Evolutionary conservation across 2,797 vertebrate genomes (phyloP), one percentile per base, ranked within the genome.

Genomic region (Rhinatrema bivittatum): DNA sequence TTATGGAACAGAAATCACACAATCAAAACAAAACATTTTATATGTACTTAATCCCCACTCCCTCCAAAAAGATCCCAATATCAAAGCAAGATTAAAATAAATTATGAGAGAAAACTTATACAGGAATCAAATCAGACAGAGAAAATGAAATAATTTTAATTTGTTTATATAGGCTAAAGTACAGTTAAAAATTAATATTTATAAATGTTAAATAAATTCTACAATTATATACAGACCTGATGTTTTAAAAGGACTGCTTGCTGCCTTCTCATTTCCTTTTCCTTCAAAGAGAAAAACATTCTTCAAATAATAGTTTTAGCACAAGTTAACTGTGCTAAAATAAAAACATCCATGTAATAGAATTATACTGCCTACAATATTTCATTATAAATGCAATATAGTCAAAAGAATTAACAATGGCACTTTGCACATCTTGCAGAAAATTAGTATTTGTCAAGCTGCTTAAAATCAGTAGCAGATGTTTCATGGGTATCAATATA

Each of bases 1-100:
- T 94, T 89, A 89, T 91, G 88, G 88, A 83, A 89, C 72, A 89
- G 82, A 92, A 97, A 91, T 92, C 76, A 89, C 83, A 90, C 76
- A 82, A 80, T 87, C 74, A 87, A 71, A 76, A 50, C 33, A 86
- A 84, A 81, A 80, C 74, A 81, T 69, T 76, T 81, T 59, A 75
- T 70, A 71, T 82, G 65, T 55, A 46, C 29, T 15, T 40, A 55
- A 50, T 55, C 70, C 80, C 76, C 64, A 70, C n/a, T n/a, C n/a
- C n/a, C n/a, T n/a, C n/a, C n/a, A n/a, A n/a, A 68, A 73, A 80
- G 73, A 76, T 51, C 79, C 84, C 80, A 82, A 78, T 58, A 82
- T 82, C 86, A 87, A 88, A 92, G 82, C 82, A 92, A 85, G 81
- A 84, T 70, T n/a, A n/a, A n/a, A 81, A 87, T 84, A 79, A 84